A percentile compares a stretch with the other conserved stretches of the same genome.
Evolutionary conservation across 1,140 invertebrate genomes (phyloP).

Genomic region (Pachyrhynchus sulphureomaculatus): DNA sequence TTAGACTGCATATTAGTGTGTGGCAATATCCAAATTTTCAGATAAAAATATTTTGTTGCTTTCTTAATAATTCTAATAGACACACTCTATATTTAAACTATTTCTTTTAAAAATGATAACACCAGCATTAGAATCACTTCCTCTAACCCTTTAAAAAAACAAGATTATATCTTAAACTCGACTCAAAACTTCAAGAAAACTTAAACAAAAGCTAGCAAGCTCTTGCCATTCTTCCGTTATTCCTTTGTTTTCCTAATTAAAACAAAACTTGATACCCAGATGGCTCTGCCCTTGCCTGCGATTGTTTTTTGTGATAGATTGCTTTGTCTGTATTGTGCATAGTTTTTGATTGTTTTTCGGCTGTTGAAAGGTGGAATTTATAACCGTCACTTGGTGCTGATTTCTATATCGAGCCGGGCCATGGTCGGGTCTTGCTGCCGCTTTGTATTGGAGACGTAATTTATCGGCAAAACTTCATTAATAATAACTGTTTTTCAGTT

Average conservation of each 20-base stretch:
- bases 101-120: too few relatives aligned
- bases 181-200: background rate
- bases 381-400: conserved; percentile 46
- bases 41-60: too few relatives aligned
- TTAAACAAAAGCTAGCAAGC: conserved; percentile 9
- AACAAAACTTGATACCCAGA: conserved; percentile 51
- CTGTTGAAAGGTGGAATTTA: conserved; percentile 50
- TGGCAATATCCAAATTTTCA: too few relatives aligned
- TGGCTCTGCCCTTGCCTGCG: conserved; percentile 39
- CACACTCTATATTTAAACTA: too few relatives aligned
- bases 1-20: too few relatives aligned
- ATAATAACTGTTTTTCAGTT: conserved; percentile 26
- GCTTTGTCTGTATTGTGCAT: conserved; percentile 50
- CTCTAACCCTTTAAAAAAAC: background rate
- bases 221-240: conserved; percentile 8
- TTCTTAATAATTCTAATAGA: too few relatives aligned
- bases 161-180: background rate
- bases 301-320: conserved; percentile 53
- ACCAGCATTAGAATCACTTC: too few relatives aligned
- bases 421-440: background rate
- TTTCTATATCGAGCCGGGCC: conserved; percentile 41
- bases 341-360: conserved; percentile 50
- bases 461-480: conserved; percentile 31
- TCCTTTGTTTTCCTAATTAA: conserved; percentile 51
- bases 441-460: conserved; percentile 21